Conservation (phyloP, 2,888 invertebrate genomes). For the Augiades crinisus region DNA sequence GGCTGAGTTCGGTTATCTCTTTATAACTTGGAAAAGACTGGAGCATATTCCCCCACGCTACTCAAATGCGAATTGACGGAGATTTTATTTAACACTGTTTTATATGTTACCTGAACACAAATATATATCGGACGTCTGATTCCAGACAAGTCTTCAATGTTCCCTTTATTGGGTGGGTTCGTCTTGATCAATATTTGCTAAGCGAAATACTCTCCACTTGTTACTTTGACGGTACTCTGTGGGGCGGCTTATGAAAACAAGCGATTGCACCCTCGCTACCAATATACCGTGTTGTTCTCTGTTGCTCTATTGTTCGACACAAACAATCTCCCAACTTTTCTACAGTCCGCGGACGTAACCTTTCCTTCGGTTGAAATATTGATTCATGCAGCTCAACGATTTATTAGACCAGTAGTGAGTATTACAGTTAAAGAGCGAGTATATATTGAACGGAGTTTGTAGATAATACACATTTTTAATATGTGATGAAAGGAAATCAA, state of each 20-base stretch:
- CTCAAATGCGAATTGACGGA: no score
- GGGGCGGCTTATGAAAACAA: conserved; percentile 29
- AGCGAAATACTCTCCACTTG: conserved; percentile 33
- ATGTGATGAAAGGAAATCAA: no score
- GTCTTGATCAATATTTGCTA: conserved; percentile 46
- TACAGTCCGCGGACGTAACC: conserved; percentile 8
- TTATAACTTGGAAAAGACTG: no score
- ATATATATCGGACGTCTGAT: no score
- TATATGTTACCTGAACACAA: no score
- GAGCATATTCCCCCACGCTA: no score
- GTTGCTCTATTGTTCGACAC: conserved; percentile 18
- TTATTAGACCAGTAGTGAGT: not conserved
- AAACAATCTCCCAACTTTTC: conserved; percentile 21
- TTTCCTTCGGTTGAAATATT: conserved; percentile 1
- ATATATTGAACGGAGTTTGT: no score
- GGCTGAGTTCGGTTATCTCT: no score
- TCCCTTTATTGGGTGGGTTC: conserved; percentile 43
- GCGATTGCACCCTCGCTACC: conserved; percentile 24
- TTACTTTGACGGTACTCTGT: conserved; percentile 34
- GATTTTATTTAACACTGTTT: no score
- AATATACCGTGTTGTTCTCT: conserved; percentile 20
- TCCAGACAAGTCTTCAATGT: conserved; percentile 34
- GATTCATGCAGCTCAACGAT: not conserved
- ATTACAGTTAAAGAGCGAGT: not conserved
- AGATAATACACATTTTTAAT: no score